Evolutionary conservation across 2,888 invertebrate species (phyloP).

Genomic region (Pterobdella sp.): DNA sequence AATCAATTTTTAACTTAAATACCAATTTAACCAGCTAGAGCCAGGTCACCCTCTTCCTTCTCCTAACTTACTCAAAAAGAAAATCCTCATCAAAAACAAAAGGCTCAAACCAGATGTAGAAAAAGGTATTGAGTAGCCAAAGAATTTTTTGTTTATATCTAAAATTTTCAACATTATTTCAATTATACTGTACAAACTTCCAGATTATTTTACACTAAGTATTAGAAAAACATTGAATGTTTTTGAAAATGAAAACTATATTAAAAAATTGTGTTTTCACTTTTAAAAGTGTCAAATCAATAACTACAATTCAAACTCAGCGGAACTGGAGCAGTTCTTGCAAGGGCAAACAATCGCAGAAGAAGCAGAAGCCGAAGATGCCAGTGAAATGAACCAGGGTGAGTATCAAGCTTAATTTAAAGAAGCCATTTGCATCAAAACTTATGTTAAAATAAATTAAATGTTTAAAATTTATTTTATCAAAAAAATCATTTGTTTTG

Average conservation of each 20-base stretch:
- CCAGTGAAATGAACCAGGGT: constrained; percentile 28
- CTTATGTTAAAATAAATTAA: no score
- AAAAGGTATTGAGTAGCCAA: constrained; percentile 57
- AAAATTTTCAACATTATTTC: neutral
- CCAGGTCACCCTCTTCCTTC: constrained; percentile 84
- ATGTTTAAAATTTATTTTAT: no score
- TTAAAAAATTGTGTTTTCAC: no score
- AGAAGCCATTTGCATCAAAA: neutral
- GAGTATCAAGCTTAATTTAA: neutral
- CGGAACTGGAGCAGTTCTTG: constrained; percentile 49
- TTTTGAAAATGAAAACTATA: no score
- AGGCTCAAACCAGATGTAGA: constrained; percentile 91
- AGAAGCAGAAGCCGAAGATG: constrained; percentile 46
- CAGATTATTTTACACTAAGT: no score
- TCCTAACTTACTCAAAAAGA: constrained; percentile 77
- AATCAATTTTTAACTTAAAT: no score
- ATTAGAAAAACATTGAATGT: no score
- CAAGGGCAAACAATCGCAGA: constrained; percentile 48
- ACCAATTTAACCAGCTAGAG: constrained; percentile 61
- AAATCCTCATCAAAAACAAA: constrained; percentile 97
- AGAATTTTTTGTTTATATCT: neutral
- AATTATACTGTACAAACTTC: neutral
- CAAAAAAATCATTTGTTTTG: no score
- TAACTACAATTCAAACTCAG: no score
- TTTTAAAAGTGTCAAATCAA: no score